Base-by-base conservation (phyloP, 2,888 invertebrate genomes). In the Dolichomitus sp. region DNA sequence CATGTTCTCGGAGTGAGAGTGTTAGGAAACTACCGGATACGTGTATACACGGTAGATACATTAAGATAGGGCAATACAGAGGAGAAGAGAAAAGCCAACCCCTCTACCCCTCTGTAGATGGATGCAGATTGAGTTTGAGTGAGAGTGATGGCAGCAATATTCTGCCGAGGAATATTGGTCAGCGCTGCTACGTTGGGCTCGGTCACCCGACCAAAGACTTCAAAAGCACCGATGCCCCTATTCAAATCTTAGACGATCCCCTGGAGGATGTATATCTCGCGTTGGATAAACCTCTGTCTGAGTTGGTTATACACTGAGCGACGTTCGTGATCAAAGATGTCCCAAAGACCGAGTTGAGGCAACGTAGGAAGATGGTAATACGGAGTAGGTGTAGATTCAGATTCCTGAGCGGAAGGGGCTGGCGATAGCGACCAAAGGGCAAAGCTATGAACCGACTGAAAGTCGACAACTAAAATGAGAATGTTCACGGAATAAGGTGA, bases 321-420 rank as follows among this genome's bases (percentile, higher is more conserved):
- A 91, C 87, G 89, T 88, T 87, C 89, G 89, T 92, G 92, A 91
- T 92, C 91, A 92, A 92, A 93, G 92, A 91, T 92, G 91, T 90
- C 88, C 88, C 86, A 85, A 73, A 77, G 80, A 80, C 76, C 23
- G 52, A 6, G 23, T 17, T 52, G 54, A 68, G 11, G 45, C 50
- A 23, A 69, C 50, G 45, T 27, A 61, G 42, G 42, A 61, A 75
- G 80, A 65, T 42, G 63, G 73, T 33, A 23, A 59, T 54, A 1
- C 37, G 37, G 17, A n/a, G 33, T 59, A 30, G 82, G 81, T 76
- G 79, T 78, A 48, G 12, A 65, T 66, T 57, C 73, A 78, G 68
- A 54, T 30, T 7, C 0, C 27, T 12, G 40, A 69, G 17, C 52
- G 66, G 30, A 33, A 57, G 54, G 17, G 48, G 30, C 69, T 30